Conservation (phyloP, 2,797 vertebrate genomes). For the Notamacropus eugenii region DNA sequence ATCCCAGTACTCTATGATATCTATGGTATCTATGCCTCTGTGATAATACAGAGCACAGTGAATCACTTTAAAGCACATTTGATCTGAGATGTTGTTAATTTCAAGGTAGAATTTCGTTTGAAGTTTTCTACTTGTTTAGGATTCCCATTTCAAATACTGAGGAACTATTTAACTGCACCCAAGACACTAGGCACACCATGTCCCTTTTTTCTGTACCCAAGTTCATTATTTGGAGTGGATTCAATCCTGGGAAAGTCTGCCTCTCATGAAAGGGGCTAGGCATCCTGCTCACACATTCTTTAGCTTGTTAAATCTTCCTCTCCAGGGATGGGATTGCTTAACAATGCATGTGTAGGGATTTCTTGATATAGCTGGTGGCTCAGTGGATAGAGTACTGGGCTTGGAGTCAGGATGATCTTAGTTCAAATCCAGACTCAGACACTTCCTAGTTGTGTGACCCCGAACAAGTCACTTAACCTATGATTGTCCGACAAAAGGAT, state of each 20-base stretch:
- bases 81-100: not conserved
- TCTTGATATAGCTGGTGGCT: not conserved
- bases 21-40: not conserved
- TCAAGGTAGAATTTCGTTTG: conserved; percentile 2
- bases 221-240: not conserved
- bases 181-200: not conserved
- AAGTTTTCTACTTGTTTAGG: not conserved
- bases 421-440: not conserved
- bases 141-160: not conserved
- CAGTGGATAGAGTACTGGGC: not conserved
- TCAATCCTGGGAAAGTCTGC: not conserved
- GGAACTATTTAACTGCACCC: not conserved
- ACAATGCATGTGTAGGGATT: not conserved
- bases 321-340: not conserved
- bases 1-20: not conserved
- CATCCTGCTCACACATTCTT: not conserved
- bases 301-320: not conserved
- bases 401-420: not conserved
- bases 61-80: not conserved
- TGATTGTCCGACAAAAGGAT: not conserved
- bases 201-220: not conserved
- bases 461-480: not conserved
- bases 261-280: not conserved
- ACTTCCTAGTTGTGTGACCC: not conserved
- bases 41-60: not conserved